Percentiles rank a stretch among this genome's conserved stretches.
Conservation (phyloP, 2,113 vertebrate genomes). For the Pseudonaja textilis region DNA sequence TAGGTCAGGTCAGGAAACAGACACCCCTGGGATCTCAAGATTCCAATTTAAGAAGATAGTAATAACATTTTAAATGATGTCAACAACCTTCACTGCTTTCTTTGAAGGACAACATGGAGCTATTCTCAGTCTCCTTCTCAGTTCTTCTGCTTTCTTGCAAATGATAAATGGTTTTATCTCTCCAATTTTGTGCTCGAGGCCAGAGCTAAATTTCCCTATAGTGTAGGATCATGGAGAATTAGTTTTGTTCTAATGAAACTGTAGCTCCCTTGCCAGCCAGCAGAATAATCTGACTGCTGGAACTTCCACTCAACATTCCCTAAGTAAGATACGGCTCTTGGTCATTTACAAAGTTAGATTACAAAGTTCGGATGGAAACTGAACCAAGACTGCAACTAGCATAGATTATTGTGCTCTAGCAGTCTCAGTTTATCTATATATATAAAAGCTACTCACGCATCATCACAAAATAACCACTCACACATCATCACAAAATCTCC, state of each 20-base stretch:
- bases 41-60: not conserved
- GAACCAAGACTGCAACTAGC: not conserved
- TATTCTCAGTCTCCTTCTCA: not conserved
- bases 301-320: not conserved
- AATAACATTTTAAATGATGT: not conserved
- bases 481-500: no score
- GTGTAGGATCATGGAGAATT: not conserved
- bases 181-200: not conserved
- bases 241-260: not conserved
- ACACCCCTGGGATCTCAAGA: not conserved
- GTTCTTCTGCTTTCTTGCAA: not conserved
- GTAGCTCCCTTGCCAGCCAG: not conserved
- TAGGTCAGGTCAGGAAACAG: not conserved
- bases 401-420: not conserved
- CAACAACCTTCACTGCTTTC: not conserved
- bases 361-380: not conserved
- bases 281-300: not conserved
- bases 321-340: not conserved
- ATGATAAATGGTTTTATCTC: not conserved
- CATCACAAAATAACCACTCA: no score
- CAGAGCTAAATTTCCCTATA: not conserved
- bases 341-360: not conserved
- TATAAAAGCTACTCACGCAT: no score
- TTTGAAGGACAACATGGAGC: not conserved
- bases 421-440: not conserved